Percentiles rank a stretch among this genome's conserved stretches.
Conservation (phyloP, 2,888 invertebrate genomes). For the Punctoribates punctum region DNA sequence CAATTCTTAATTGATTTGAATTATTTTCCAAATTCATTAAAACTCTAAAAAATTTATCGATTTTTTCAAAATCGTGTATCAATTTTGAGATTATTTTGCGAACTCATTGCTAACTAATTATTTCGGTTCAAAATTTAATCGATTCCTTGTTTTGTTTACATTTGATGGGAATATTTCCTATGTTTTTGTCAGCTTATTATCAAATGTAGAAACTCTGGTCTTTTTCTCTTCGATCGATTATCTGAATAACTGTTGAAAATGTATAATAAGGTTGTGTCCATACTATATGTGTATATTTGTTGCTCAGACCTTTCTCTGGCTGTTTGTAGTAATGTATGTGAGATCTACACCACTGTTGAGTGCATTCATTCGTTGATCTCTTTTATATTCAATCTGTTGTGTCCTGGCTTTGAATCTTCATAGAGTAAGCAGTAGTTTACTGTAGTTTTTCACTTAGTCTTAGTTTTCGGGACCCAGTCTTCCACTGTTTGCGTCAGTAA, state of each 20-base stretch:
- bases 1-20: not conserved
- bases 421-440: not conserved
- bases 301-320: not conserved
- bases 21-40: not conserved
- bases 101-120: no score
- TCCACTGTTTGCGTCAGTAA: constrained; percentile 6
- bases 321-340: not conserved
- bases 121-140: no score
- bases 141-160: no score
- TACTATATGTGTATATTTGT: not conserved
- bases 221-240: not conserved
- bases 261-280: no score
- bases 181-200: no score
- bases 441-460: constrained; percentile 6
- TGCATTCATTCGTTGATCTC: constrained; percentile 8
- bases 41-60: not conserved
- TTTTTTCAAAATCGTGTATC: no score
- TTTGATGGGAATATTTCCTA: no score
- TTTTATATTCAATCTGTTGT: not conserved
- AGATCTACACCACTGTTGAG: constrained; percentile 25
- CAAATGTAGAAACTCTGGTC: no score
- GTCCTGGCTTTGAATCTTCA: not conserved
- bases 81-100: no score
- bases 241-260: not conserved
- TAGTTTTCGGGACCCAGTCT: not conserved